These are phyloP conservation scores for Julus scanicus DNA, from an alignment of 2,888 invertebrate species.

Conservation along the genomic window DNA sequence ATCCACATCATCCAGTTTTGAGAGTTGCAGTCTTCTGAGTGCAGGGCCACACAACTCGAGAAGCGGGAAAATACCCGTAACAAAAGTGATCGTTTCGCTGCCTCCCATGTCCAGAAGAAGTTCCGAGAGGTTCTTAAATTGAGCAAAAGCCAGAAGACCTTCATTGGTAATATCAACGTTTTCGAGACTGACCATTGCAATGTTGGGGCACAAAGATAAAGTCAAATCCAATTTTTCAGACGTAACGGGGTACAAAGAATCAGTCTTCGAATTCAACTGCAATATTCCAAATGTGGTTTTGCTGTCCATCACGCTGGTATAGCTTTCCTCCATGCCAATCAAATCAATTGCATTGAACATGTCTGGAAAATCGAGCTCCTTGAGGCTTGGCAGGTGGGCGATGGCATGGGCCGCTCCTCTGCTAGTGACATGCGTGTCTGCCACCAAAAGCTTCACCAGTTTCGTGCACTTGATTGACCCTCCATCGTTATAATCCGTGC, in stretches of 20 bases:
- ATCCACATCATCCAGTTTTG: background rate
- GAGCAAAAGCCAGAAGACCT: background rate
- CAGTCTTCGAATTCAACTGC: background rate
- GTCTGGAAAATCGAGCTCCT: background rate
- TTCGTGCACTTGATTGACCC: background rate
- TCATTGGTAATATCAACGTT: slow-evolving; percentile 1
- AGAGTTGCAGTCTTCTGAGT: background rate
- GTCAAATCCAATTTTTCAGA: background rate
- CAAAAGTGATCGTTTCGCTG: background rate
- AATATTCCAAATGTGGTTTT: background rate
- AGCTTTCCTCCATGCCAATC: background rate
- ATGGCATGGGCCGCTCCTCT: background rate
- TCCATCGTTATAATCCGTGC: background rate
- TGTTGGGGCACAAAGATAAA: background rate
- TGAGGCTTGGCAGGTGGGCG: background rate
- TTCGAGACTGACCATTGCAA: background rate
- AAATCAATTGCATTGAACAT: slow-evolving; percentile 4
- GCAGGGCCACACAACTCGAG: background rate
- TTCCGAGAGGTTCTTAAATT: background rate
- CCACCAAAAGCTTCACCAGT: slow-evolving; percentile 34
- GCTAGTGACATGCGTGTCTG: background rate
- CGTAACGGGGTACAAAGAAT: background rate
- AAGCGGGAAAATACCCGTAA: background rate
- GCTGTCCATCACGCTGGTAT: background rate
- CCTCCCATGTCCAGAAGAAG: background rate